Percentiles rank a stretch among this genome's conserved stretches.
phyloP scores from a whole-genome alignment of 2,113 vertebrate genomes.

The Tetrax tetrax region DNA sequence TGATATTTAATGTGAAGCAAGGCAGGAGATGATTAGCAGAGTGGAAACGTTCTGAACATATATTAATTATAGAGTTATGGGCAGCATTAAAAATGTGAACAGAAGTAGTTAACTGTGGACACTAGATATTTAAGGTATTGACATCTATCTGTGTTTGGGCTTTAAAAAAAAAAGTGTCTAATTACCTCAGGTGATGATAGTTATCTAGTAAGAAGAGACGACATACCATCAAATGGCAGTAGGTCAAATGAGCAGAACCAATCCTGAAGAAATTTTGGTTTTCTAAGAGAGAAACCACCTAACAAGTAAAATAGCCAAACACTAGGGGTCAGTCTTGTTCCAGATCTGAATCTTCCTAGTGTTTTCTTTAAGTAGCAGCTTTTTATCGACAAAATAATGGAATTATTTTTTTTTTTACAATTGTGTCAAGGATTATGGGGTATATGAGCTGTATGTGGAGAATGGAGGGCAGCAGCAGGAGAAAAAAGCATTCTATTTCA shows the following conservation, averaged over 20 bases:
- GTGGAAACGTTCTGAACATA: neutral
- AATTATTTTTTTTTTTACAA: neutral
- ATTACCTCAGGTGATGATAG: neutral
- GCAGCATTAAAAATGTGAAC: neutral
- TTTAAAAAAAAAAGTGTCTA: neutral
- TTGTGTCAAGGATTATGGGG: neutral
- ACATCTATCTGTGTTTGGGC: neutral
- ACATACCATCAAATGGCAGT: neutral
- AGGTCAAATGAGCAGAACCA: neutral
- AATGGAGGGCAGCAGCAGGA: neutral
- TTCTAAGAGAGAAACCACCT: neutral
- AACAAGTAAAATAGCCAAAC: neutral
- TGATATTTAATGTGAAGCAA: neutral
- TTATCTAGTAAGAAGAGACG: neutral
- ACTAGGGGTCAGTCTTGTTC: conserved; percentile 63
- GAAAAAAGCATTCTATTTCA: neutral
- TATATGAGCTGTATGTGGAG: neutral
- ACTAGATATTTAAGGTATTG: neutral
- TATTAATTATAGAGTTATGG: neutral
- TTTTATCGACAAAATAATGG: neutral
- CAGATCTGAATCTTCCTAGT: neutral
- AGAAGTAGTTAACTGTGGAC: neutral
- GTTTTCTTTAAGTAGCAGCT: neutral
- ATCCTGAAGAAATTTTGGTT: neutral
- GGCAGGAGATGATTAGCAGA: neutral